Conservation (phyloP, 2,113 vertebrate species). For the Pteropus alecto region DNA sequence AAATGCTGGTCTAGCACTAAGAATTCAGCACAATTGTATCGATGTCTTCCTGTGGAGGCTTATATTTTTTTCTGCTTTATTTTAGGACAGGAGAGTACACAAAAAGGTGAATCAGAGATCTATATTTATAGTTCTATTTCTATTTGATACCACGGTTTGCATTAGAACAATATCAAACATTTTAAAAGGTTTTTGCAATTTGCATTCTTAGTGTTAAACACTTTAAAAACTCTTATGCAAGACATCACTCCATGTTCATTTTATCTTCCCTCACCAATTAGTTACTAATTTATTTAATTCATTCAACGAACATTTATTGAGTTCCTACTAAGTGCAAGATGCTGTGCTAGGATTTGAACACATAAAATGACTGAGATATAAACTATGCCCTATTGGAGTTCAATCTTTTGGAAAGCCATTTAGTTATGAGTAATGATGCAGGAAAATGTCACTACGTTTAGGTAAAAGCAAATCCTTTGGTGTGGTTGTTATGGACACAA, state of each 20-base stretch:
- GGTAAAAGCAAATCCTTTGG: not conserved
- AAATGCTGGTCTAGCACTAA: not conserved
- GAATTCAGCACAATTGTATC: not conserved
- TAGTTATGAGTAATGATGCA: not conserved
- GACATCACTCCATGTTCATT: not conserved
- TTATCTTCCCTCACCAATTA: not conserved
- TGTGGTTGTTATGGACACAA: not conserved
- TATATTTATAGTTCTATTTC: constrained; percentile 47
- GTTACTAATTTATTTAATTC: not conserved
- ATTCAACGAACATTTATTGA: not conserved
- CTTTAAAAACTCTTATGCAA: not conserved
- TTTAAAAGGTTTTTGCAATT: constrained; percentile 21
- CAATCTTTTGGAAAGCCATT: not conserved
- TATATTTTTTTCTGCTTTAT: constrained; percentile 8
- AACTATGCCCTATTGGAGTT: not conserved
- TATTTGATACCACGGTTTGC: not conserved
- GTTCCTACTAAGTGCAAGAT: not conserved
- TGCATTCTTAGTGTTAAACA: not conserved
- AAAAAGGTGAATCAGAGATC: constrained; percentile 42
- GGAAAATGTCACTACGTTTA: not conserved
- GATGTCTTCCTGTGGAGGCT: constrained; percentile 29
- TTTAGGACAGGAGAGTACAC: constrained; percentile 44
- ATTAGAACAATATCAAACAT: not conserved
- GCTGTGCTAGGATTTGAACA: not conserved
- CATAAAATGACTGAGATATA: not conserved